Evolutionary conservation across 2,113 vertebrate species (phyloP).

Genomic region (Ammodytes dubius): DNA sequence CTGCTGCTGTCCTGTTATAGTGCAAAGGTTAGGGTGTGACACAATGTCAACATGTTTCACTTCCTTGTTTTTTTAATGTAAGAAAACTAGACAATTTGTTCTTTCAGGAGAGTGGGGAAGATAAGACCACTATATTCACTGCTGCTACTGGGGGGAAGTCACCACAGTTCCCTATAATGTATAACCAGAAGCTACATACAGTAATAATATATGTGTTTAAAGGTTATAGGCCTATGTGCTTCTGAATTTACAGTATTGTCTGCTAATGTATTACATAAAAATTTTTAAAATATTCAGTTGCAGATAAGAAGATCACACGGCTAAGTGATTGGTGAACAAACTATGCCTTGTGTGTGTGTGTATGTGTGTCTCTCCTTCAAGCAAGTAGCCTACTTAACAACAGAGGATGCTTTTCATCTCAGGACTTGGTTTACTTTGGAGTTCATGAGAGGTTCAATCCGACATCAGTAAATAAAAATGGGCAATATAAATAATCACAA

Average conservation of each 20-base stretch:
- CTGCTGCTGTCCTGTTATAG: conserved; percentile 11
- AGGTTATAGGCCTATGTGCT: not conserved
- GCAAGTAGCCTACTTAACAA: not conserved
- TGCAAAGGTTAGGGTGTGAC: conserved; percentile 73
- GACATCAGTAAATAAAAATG: not conserved
- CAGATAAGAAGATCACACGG: not conserved
- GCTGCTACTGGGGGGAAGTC: not conserved
- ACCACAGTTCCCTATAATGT: not conserved
- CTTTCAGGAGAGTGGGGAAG: not conserved
- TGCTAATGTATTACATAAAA: not conserved
- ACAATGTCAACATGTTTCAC: conserved; percentile 35
- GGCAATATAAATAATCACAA: not conserved
- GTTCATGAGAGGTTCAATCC: not conserved
- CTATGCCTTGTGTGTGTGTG: not conserved
- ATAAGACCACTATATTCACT: not conserved
- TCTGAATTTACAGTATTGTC: not conserved
- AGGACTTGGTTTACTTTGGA: not conserved
- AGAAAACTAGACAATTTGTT: not conserved
- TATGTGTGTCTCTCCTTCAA: not conserved
- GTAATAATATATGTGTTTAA: not conserved
- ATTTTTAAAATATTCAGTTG: not conserved
- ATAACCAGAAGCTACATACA: not conserved
- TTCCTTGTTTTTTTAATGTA: conserved; percentile 56
- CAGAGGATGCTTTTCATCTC: conserved; percentile 21
- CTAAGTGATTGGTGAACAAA: not conserved